A percentile compares a stretch with the other conserved stretches of the same genome.
phyloP scores from a whole-genome alignment of 2,888 invertebrate species.

The Doris montereyensis region DNA sequence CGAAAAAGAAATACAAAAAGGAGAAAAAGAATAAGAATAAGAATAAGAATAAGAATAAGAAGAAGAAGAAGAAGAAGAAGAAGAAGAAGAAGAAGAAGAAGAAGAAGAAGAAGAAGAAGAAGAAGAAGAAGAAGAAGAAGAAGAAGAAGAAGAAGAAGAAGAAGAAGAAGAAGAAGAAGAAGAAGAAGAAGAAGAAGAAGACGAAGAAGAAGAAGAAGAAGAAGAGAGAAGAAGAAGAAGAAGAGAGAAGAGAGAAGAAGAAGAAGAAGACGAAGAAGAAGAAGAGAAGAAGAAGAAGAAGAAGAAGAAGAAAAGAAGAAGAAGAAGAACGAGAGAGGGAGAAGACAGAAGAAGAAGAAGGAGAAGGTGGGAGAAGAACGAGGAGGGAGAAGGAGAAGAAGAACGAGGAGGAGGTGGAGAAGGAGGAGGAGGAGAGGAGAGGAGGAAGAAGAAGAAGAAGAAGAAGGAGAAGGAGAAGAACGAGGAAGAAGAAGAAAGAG shows the following conservation, averaged over 20 bases:
- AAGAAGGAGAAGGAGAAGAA: neutral
- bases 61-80: neutral
- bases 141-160: constrained; percentile 12
- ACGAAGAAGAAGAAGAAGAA: constrained; percentile 29
- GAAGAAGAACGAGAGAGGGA: neutral
- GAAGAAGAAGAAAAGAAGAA: too few species aligned
- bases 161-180: constrained; percentile 9
- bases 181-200: constrained; percentile 5
- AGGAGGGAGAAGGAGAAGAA: neutral
- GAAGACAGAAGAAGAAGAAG: neutral
- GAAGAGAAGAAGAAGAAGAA: neutral
- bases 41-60: neutral
- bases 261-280: too few species aligned
- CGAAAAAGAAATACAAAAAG: neutral
- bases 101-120: neutral
- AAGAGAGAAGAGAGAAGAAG: neutral
- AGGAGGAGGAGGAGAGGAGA: neutral
- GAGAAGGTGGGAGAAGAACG: neutral
- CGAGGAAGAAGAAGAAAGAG: neutral
- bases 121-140: constrained; percentile 1
- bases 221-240: neutral
- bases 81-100: neutral
- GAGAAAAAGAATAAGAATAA: neutral
- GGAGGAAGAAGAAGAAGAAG: neutral
- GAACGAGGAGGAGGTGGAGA: neutral